These are phyloP conservation scores for Epirrhoe alternata DNA, from an alignment of 2,888 invertebrate genomes.

Conservation along the genomic window DNA sequence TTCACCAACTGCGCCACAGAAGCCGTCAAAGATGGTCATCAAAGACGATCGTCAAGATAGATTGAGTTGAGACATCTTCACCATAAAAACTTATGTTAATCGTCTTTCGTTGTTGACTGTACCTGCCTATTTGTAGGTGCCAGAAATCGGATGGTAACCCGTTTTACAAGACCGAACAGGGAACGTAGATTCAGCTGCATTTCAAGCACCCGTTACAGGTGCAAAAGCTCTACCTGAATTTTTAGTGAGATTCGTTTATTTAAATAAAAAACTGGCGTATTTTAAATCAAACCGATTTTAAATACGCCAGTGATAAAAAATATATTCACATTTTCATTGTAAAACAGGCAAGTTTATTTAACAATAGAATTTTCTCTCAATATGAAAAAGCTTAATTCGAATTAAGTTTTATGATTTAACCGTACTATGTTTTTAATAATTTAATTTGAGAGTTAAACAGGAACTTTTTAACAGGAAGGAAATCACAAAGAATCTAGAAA, in stretches of 20 bases:
- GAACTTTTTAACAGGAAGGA: too few relatives aligned
- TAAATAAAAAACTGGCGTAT: too few relatives aligned
- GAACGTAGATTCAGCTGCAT: slow-evolving; percentile 23
- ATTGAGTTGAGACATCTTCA: too few relatives aligned
- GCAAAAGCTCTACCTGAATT: slow-evolving; percentile 15
- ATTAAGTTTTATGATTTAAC: background rate
- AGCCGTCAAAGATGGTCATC: too few relatives aligned
- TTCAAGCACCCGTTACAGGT: slow-evolving; percentile 25
- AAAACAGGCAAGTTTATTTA: background rate
- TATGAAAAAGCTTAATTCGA: background rate
- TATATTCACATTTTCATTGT: background rate
- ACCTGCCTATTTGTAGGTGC: slow-evolving; percentile 12
- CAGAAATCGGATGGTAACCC: slow-evolving; percentile 23
- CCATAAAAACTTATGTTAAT: too few relatives aligned
- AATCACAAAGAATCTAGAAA: too few relatives aligned
- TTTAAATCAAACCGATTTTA: too few relatives aligned
- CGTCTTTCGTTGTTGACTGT: background rate
- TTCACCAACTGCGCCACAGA: too few relatives aligned
- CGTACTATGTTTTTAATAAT: background rate
- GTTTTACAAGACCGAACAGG: slow-evolving; percentile 25
- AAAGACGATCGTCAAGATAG: too few relatives aligned
- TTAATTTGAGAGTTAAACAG: too few relatives aligned
- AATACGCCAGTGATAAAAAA: background rate
- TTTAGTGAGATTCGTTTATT: slow-evolving; percentile 9
- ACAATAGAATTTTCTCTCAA: background rate